Percentiles rank a stretch among this genome's conserved stretches.
These are phyloP conservation scores for Bradypodion ventrale DNA, from an alignment of 2,797 vertebrate species.

Conservation along the genomic window DNA sequence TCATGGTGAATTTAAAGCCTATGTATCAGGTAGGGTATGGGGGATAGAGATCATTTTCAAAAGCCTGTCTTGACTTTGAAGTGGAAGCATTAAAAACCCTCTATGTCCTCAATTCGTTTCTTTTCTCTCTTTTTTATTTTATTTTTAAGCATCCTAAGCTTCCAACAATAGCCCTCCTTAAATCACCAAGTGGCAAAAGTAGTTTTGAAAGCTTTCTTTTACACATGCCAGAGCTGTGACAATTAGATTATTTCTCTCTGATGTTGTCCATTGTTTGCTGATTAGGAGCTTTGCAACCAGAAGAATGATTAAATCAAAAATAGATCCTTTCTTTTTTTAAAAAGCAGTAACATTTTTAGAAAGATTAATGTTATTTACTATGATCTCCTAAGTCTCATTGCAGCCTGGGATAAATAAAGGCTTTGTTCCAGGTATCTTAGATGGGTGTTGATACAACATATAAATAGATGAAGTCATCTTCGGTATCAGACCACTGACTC, in stretches of 20 bases:
- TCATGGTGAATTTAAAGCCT: slow-evolving; percentile 47
- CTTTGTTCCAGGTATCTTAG: slow-evolving; percentile 53
- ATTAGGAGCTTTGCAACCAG: slow-evolving; percentile 60
- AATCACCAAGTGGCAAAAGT: slow-evolving; percentile 49
- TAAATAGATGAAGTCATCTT: background rate
- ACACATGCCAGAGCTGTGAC: slow-evolving; percentile 54
- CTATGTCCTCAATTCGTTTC: background rate
- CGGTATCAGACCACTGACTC: background rate
- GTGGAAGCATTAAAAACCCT: slow-evolving; percentile 40
- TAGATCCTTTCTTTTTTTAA: slow-evolving; percentile 18
- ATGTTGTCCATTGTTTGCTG: slow-evolving; percentile 58
- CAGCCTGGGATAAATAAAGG: slow-evolving; percentile 51
- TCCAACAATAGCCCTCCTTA: slow-evolving; percentile 49
- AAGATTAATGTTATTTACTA: slow-evolving; percentile 54
- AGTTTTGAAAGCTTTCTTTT: slow-evolving; percentile 55
- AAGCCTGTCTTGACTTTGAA: slow-evolving; percentile 53
- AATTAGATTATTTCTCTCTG: slow-evolving; percentile 68
- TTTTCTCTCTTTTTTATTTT: slow-evolving; percentile 32
- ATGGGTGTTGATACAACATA: slow-evolving; percentile 11
- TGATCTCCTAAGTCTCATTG: slow-evolving; percentile 47
- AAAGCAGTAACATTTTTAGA: slow-evolving; percentile 30
- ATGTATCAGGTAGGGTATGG: slow-evolving; percentile 32
- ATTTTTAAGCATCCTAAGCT: slow-evolving; percentile 41
- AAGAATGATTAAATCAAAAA: slow-evolving; percentile 62
- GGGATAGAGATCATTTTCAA: slow-evolving; percentile 52